Evolutionary conservation across 2,888 invertebrate species (phyloP), one percentile per base, ranked within the genome.

Genomic region (Sesamia inferens): DNA sequence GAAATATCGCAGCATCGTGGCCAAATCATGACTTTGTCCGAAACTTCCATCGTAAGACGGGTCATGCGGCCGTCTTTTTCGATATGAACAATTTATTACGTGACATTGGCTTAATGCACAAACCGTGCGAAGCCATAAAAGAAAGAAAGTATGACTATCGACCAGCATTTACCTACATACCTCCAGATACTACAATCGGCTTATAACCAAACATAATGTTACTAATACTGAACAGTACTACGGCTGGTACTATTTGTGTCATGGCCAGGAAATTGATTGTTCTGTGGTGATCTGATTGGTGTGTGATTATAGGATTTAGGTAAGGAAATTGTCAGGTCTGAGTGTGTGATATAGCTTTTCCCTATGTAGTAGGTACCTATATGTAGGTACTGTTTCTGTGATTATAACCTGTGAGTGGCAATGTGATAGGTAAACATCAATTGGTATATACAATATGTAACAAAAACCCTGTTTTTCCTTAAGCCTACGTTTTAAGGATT

Each of bases 191-290:
- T 11, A 7, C 13, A 22, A 57, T 22, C 63, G 11, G 44, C 51
- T 54, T 13, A 5, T 24, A 62, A 48, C 55, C 39, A 39, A 16
- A 22, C 16, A 11, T 57, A n/a, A 14, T 44, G 54, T 42, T 22
- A 62, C 16, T 58, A 51, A 66, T 39, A 58, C 55, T 48, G 7
- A 73, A 48, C 71, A 67, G 22, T 65, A 42, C 19, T n/a, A 61
- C 31, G 1, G 7, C 5, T 55, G 65, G 22, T 58, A 68, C 68
- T 71, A 73, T 68, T 61, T 58, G 61, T 83, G 81, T 81, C 74
- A 83, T 44, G 64, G 74, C 11, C 66, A 76, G 16, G 68, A 55
- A 62, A 77, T 80, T 74, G 54, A 73, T 74, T 74, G 42, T 47
- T 8, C 5, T 0, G 22, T n/a, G 13, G 42, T 44, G n/a, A 54